These are phyloP conservation scores for Seira ritae DNA, from an alignment of 2,888 invertebrate genomes.

Conservation along the genomic window DNA sequence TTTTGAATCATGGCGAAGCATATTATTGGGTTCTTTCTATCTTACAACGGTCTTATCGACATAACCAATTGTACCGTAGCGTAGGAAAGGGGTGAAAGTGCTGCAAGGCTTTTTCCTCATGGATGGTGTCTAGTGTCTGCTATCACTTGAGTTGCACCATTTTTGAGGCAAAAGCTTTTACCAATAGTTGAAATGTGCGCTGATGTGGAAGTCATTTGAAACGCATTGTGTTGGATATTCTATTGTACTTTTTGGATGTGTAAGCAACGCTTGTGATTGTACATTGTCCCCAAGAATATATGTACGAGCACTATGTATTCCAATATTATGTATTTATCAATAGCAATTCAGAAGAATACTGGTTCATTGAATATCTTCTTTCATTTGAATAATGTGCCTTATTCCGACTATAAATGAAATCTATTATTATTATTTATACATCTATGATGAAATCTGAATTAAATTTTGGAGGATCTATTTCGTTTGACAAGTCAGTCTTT, in stretches of 20 bases:
- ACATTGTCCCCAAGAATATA: too few species aligned
- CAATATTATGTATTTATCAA: too few species aligned
- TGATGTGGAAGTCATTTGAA: slow-evolving; percentile 57
- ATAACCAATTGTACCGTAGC: neutral
- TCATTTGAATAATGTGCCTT: too few species aligned
- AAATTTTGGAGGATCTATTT: too few species aligned
- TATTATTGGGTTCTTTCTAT: neutral
- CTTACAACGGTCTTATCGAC: neutral
- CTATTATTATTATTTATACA: too few species aligned
- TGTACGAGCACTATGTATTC: too few species aligned
- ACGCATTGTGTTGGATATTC: slow-evolving; percentile 37
- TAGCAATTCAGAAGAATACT: too few species aligned
- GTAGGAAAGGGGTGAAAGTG: neutral
- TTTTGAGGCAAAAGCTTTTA: neutral
- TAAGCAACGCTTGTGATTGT: neutral
- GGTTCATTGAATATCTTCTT: too few species aligned
- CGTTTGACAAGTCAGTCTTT: too few species aligned
- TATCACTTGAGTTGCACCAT: slow-evolving; percentile 3
- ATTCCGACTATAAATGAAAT: too few species aligned
- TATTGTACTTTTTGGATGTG: slow-evolving; percentile 38
- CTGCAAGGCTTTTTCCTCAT: neutral
- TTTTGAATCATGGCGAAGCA: slow-evolving; percentile 1
- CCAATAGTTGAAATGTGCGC: slow-evolving; percentile 18
- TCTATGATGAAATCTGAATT: too few species aligned
- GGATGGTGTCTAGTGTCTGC: neutral